These are phyloP conservation scores for Adineta ricciae DNA, from an alignment of 2,888 invertebrate species.

Conservation along the genomic window DNA sequence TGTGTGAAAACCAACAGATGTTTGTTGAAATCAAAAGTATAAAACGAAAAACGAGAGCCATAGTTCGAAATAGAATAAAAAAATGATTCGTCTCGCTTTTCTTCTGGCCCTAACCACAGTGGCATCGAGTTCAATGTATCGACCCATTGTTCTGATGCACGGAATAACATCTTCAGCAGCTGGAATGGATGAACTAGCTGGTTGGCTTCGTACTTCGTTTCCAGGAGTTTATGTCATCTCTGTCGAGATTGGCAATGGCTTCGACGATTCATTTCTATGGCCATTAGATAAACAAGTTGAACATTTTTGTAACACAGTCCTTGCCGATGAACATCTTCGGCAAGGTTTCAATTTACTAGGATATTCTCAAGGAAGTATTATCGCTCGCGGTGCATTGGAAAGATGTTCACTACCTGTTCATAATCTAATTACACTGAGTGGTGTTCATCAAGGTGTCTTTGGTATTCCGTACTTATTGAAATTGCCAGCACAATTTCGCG, in stretches of 20 bases:
- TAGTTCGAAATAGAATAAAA: neutral
- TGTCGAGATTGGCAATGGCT: neutral
- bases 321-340: neutral
- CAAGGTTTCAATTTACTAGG: neutral
- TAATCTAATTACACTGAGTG: constrained; percentile 1
- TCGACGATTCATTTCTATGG: neutral
- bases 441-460: neutral
- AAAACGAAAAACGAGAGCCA: neutral
- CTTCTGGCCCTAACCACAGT: neutral
- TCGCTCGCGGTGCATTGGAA: neutral
- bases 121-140: neutral
- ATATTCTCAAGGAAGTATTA: constrained; percentile 6
- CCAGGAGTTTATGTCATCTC: neutral
- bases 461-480: neutral
- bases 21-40: too few species aligned
- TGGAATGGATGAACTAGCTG: constrained; percentile 7
- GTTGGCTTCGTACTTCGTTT: neutral
- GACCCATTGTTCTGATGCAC: constrained; percentile 12
- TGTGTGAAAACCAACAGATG: neutral
- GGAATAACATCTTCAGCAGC: neutral
- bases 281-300: neutral
- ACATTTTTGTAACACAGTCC: neutral
- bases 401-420: neutral
- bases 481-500: neutral
- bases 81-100: neutral